A percentile compares a stretch with the other conserved stretches of the same genome.
Evolutionary conservation across 53 echinoderm and acorn worm genomes (phyloP).

Genomic region (Arbacia lixula): DNA sequence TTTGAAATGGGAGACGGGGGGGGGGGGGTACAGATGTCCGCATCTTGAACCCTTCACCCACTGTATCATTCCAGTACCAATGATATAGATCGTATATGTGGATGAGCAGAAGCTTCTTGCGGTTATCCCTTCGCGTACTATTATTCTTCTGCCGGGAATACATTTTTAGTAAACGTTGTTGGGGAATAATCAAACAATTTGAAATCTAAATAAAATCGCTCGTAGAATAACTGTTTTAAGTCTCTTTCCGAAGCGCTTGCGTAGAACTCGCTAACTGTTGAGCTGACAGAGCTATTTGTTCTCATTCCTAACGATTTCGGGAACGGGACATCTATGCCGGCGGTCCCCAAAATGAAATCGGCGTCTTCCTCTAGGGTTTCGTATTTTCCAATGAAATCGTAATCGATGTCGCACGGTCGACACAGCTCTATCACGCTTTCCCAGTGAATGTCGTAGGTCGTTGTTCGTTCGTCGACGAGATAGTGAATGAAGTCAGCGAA

Average conservation of each 20-base stretch:
- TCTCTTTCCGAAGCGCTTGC: not conserved
- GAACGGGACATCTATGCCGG: not conserved
- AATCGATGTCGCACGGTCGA: slow-evolving; percentile 23
- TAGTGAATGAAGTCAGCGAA: slow-evolving; percentile 27
- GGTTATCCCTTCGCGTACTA: too few relatives aligned
- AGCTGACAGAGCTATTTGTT: not conserved
- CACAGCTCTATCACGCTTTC: not conserved
- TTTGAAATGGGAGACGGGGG: too few relatives aligned
- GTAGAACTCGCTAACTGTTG: not conserved
- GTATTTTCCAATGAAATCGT: slow-evolving; percentile 26
- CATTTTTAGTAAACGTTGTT: not conserved
- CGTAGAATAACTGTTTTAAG: not conserved
- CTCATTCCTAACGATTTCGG: not conserved
- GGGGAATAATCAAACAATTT: slow-evolving; percentile 23
- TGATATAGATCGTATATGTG: too few relatives aligned
- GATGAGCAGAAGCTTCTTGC: too few relatives aligned
- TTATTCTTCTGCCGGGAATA: too few relatives aligned
- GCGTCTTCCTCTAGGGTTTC: slow-evolving; percentile 3
- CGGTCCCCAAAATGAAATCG: not conserved
- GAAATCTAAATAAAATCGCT: slow-evolving; percentile 7
- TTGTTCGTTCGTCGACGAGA: not conserved
- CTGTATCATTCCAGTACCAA: too few relatives aligned
- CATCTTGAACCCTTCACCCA: too few relatives aligned
- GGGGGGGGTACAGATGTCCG: too few relatives aligned
- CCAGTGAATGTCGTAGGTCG: slow-evolving; percentile 18